Base-by-base conservation (phyloP, 2,888 invertebrate genomes). In the Temnothorax rugatulus region DNA sequence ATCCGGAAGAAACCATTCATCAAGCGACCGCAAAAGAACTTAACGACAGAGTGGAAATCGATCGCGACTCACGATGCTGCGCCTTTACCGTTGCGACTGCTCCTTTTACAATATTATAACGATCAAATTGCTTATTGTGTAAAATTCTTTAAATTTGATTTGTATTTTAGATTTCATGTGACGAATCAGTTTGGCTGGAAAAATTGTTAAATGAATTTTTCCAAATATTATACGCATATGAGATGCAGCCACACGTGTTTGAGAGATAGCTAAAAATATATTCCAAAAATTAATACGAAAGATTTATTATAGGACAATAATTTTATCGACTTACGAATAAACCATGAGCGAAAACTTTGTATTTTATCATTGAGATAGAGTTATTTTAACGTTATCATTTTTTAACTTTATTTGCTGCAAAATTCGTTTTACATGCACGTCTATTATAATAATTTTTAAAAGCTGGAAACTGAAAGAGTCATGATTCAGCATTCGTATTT, bases 1-100 rank as follows among this genome's bases (percentile, higher is more conserved):
- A 75, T 83, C 83, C 59, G 63, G 34, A 47, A 57, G 73, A 74
- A 66, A 64, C 83, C 83, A 88, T 88, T 83, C 73, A 79, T 86
- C 87, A 81, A 83, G 44, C 64, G 61, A 52, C 29, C 84, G 74
- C 71, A 64, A 83, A 83, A 76, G 76, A 76, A 76, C 69, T 21
- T 71, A 64, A 76, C 61, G 75, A 75, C 73, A 66, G 41, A 57
- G n/a, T 4, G 64, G 29, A 71, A 57, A 84, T 81, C 84, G 75
- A 86, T 86, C 57, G 71, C 7, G 9, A 59, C 47, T 8, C 41
- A 50, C 15, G 84, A 29, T 54, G 52, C 44, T 41, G 25, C 64
- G 44, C 81, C 15, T 29, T 41, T 38, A 50, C 2, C 38, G 18
- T 29, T n/a, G 29, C 54, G 9, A 64, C 0, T 61, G 13, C 44